Base-by-base conservation (phyloP, 1,140 invertebrate genomes). In the Palaemon carinicauda region DNA sequence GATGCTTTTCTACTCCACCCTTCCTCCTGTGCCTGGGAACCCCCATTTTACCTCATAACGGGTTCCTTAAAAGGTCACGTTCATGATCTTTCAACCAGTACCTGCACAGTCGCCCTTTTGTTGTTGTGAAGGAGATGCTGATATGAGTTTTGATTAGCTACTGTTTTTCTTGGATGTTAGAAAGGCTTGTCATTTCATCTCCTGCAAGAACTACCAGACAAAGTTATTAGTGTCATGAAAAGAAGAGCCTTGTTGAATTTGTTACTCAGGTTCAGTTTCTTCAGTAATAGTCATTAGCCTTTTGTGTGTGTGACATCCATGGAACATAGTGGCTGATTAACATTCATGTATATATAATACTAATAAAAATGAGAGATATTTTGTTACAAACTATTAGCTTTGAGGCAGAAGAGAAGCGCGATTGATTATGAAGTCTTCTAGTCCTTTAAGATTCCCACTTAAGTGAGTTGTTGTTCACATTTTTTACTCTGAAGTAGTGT, bases 341-440 rank as follows among this genome's bases (percentile, higher is more conserved):
- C 24, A 33, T 65, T 81, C 73, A 81, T 81, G 73, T 81, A 87
- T 82, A 87, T 87, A 87, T 86, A 86, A 80, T 79, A 82, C 7
- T 56, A 50, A 73, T 73, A 73, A 73, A 80, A 84, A 87, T 81
- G 69, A 74, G 79, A 87, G 79, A 81, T 87, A 87, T 87, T 87
- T 87, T 87, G 85, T 87, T 87, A 87, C 85, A 71, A 80, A 82
- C 81, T 87, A 87, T 87, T 87, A 87, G 85, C 80, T 41, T 87
- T 87, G 80, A 86, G 84, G 80, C 73, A 21, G 85, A 85, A 80
- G 85, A 86, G 83, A 87, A 81, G 85, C 75, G 85, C 79, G 71
- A 80, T 75, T 81, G 85, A 87, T 87, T 87, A 82, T 69, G 75
- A 75, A 82, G 85, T 87, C 85, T 87, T 87, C 85, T 87, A 87